Evolutionary conservation across 2,113 vertebrate genomes (phyloP).

Genomic region (Micromys minutus): DNA sequence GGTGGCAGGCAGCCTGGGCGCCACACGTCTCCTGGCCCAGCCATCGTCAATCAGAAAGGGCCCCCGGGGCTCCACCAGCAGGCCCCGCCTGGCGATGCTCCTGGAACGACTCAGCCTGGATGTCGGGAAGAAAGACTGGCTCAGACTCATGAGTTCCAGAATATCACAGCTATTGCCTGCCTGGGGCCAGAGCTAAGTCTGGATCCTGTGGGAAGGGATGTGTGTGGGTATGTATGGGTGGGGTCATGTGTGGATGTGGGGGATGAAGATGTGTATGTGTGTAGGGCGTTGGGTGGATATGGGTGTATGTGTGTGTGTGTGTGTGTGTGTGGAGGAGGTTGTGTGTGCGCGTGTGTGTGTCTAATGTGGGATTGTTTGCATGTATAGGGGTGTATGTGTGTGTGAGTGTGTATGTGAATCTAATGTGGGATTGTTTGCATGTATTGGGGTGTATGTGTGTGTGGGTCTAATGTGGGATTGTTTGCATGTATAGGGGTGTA

Average conservation of each 20-base stretch:
- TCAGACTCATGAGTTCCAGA: not conserved
- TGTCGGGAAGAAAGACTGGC: not conserved
- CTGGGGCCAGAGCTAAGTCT: not conserved
- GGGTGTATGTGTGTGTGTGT: not conserved
- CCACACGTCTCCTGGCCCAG: conserved; percentile 61
- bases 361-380: not conserved
- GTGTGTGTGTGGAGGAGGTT: too few species aligned
- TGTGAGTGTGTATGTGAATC: not conserved
- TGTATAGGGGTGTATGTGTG: too few species aligned
- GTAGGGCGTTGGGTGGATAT: not conserved
- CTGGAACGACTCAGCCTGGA: conserved; percentile 41
- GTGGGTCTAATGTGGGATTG: too few species aligned
- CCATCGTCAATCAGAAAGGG: conserved; percentile 60
- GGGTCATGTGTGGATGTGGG: not conserved
- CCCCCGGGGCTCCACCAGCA: conserved; percentile 19
- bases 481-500: not conserved
- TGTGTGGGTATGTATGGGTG: not conserved
- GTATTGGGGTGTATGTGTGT: not conserved
- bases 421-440: too few species aligned
- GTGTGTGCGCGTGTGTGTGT: not conserved
- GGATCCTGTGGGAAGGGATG: not conserved
- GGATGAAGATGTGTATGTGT: not conserved
- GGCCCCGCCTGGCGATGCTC: conserved; percentile 64
- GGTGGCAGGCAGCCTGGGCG: conserved; percentile 23
- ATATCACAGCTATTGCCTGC: not conserved